Conservation (phyloP, 2,113 vertebrate genomes). For the Cochlearius cochlearius region DNA sequence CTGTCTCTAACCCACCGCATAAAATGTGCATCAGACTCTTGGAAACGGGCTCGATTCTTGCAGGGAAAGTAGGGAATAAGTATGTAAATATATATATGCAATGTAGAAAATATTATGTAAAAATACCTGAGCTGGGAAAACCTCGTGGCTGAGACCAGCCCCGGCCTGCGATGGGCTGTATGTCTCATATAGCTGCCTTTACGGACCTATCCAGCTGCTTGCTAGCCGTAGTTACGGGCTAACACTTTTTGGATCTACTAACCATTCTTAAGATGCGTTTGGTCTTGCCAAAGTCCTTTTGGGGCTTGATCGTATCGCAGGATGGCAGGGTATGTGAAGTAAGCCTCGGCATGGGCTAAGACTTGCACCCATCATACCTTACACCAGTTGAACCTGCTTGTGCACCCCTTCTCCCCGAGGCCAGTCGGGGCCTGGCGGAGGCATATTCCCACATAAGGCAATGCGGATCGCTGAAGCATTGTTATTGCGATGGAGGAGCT, state of each 20-base stretch:
- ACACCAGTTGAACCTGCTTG: not conserved
- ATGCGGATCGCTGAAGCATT: accelerated
- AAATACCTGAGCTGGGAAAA: not conserved
- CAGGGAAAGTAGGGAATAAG: not conserved
- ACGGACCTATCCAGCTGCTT: not conserved
- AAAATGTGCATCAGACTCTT: not conserved
- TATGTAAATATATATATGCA: not conserved
- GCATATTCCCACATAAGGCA: not conserved
- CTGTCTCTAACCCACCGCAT: not conserved
- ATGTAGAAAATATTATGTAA: not conserved
- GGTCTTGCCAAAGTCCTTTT: not conserved
- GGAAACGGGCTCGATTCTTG: accelerated
- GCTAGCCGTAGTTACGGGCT: not conserved
- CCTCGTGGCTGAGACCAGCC: not conserved
- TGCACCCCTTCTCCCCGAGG: not conserved
- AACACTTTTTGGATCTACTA: not conserved
- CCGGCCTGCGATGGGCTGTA: accelerated
- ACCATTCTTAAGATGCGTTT: accelerated
- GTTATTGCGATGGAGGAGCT: not conserved
- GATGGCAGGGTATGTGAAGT: not conserved
- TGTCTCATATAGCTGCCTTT: not conserved
- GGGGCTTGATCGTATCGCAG: accelerated
- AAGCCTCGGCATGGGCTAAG: accelerated
- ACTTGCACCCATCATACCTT: not conserved
- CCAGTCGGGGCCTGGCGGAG: accelerated